Evolutionary conservation across 2,113 vertebrate genomes (phyloP), one percentile per base, ranked within the genome.

Genomic region (Nipponia nippon): DNA sequence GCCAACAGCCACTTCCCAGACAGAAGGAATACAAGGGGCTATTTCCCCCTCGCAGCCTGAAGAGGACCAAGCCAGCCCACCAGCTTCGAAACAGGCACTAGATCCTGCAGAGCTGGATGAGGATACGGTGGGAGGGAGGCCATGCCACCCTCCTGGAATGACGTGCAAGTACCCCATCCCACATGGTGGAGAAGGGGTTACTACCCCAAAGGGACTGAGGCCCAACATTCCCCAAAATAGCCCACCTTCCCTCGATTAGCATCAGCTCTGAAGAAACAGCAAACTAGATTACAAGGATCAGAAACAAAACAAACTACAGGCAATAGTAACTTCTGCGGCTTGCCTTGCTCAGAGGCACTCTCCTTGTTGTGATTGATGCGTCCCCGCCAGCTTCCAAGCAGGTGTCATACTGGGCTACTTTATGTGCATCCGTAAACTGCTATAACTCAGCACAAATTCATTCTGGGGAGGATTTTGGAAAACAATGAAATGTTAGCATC

Each of bases 71-170:
- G 36, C 42, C 52, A n/a, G 27, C 16, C 30, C 34, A 32, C 30
- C 46, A 62, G n/a, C 61, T 53, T 40, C 62, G 53, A 47, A 62
- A 59, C 53, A 50, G 27, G 16, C 53, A 5, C 25, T 7, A 13
- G 15, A 13, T 12, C 53, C 58, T 11, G 16, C 56, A 44, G 50
- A 78, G 13, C 53, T 29, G 46, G 52, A 27, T 17, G 13, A 27
- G 50, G 50, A 58, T 18, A 9, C 22, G 5, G 46, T 8, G 1
- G 36, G 15, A 52, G 19, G 16, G 32, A 56, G 18, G 12, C 14
- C 56, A n/a, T 1, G 0, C 9, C 50, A 16, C 9, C 16, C 40
- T 29, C 59, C 16, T 42, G 7, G 26, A 5, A 13, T 5, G 25
- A 34, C 11, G 25, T 3, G 12, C 29, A 40, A 36, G 18, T 0